Evolutionary conservation across 2,888 invertebrate species (phyloP), one percentile per base, ranked within the genome.

Genomic region (Cataglyphis rosenhaueri): DNA sequence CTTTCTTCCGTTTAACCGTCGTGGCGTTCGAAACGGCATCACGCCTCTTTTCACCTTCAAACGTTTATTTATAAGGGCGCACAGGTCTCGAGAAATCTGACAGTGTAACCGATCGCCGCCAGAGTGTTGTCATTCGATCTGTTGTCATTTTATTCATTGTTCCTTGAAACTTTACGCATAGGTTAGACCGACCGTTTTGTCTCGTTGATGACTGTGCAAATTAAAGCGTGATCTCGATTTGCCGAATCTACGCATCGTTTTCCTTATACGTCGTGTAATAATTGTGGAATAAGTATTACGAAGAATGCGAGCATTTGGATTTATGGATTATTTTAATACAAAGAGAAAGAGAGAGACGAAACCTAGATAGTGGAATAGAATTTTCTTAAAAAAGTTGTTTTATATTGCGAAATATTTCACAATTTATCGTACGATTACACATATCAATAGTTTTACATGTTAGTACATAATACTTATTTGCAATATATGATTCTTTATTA

Each of bases 191-290:
- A 44, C 38, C 62, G 84, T 29, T 12, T 57, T 32, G 29, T 57
- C 68, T 78, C 70, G 84, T 85, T 83, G 88, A 92, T 93, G 93
- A 93, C 93, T 91, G 76, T 93, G 93, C 93, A 93, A 81, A 89
- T 93, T 92, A 84, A 91, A 82, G 78, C 73, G 38, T 62, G 66
- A 66, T 65, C 61, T 59, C 38, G 65, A 41, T 4, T 41, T 35
- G 8, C 15, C 38, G 52, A 21, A 8, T 25, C n/a, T 35, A 29
- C 52, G 52, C 35, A n/a, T 55, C 29, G 10, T 32, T 21, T 10
- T 3, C 10, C 32, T 15, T 32, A 59, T 38, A 59, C 57, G n/a
- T 59, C 12, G 15, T 52, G 21, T 55, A n/a, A n/a, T 29, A 4
- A 15, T 25, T 15, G n/a, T 12, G 29, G 21, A 8, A n/a, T 6